Conservation (phyloP, 2,113 vertebrate genomes). For the Channa argus region DNA sequence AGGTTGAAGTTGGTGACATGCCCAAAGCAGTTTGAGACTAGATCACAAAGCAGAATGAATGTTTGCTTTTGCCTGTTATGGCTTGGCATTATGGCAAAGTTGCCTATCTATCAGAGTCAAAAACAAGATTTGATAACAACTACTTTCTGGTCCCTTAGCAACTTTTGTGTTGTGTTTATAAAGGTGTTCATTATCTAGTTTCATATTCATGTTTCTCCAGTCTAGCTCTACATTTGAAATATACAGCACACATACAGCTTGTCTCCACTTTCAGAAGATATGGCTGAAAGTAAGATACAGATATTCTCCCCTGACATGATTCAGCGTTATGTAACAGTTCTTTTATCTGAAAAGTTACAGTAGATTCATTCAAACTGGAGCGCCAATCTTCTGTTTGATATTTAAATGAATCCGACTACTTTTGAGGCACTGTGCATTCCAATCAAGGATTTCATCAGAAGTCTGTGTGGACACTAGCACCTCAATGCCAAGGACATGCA, state of each 20-base stretch:
- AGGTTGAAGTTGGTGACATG: not conserved
- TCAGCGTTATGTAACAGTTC: conserved; percentile 8
- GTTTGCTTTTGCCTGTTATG: conserved; percentile 37
- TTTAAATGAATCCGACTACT: not conserved
- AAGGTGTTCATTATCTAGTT: conserved; percentile 13
- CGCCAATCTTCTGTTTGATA: conserved; percentile 9
- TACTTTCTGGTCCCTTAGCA: conserved; percentile 6
- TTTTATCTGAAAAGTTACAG: not conserved
- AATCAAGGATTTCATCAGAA: not conserved
- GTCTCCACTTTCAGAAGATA: no score
- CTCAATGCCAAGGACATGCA: not conserved
- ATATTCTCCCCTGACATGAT: conserved; percentile 1
- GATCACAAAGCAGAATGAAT: conserved; percentile 48
- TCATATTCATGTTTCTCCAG: no score
- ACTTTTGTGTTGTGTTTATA: not conserved
- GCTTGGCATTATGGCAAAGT: conserved; percentile 28
- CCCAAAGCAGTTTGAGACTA: conserved; percentile 29
- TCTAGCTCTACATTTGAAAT: not conserved
- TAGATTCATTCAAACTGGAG: not conserved
- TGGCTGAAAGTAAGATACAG: not conserved
- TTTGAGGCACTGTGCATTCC: not conserved
- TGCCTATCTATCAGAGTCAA: conserved; percentile 33
- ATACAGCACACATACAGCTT: not conserved
- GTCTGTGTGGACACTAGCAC: not conserved
- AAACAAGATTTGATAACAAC: conserved; percentile 40